Percentiles rank a stretch among this genome's conserved stretches.
Conservation (phyloP, 1,140 invertebrate species). For the Achroia grisella region DNA sequence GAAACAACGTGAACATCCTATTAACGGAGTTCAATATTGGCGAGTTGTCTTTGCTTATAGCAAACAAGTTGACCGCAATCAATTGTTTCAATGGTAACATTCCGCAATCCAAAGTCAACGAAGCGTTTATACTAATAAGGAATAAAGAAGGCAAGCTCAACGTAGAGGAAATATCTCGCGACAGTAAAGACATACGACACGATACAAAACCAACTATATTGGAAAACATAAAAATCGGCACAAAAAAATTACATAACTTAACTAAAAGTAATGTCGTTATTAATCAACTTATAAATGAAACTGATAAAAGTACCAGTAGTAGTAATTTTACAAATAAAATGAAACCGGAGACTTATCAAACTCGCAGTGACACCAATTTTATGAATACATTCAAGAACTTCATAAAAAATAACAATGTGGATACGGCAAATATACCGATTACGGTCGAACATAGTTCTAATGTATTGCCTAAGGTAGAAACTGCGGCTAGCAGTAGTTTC, state of each 20-base stretch:
- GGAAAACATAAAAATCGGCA: neutral
- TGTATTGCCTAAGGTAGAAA: too few species aligned
- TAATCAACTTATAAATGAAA: too few species aligned
- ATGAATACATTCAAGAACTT: neutral
- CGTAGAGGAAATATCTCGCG: conserved; percentile 4
- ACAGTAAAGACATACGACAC: neutral
- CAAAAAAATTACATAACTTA: neutral
- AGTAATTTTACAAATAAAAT: too few species aligned
- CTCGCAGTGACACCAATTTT: neutral
- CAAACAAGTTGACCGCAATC: conserved; percentile 27
- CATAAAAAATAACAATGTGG: neutral
- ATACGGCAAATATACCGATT: neutral
- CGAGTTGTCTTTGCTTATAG: conserved; percentile 34
- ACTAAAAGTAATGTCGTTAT: too few species aligned
- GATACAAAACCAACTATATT: neutral
- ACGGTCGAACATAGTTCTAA: too few species aligned
- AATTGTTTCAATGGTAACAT: conserved; percentile 17
- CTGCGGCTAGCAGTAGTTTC: too few species aligned
- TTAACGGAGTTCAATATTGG: conserved; percentile 31
- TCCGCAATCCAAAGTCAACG: conserved; percentile 10
- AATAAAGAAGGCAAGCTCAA: conserved; percentile 21
- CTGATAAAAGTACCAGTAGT: too few species aligned
- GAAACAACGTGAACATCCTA: conserved; percentile 27
- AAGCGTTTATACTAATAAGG: conserved; percentile 34
- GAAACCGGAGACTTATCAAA: too few species aligned